Evolutionary conservation across 37 sponge, comb jelly and placozoan genomes (phyloP).

Genomic region (Tethya wilhelma): DNA sequence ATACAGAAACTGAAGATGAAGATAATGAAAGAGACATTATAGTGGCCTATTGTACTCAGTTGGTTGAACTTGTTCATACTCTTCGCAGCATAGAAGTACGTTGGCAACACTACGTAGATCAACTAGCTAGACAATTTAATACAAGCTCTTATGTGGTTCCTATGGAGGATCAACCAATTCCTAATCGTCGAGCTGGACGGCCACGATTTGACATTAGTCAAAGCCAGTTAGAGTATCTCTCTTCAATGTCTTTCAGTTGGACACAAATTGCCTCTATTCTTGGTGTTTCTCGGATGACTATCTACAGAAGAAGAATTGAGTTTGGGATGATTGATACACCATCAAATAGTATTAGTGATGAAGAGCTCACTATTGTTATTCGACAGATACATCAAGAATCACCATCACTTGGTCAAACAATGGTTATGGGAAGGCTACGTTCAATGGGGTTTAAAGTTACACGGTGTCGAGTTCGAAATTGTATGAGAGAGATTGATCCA

Average conservation of each 20-base stretch:
- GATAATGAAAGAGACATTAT: no score
- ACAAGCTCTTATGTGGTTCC: no score
- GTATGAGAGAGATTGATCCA: constrained; percentile 20
- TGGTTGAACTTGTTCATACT: not conserved
- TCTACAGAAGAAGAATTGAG: constrained; percentile 40
- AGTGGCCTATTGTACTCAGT: not conserved
- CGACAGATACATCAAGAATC: constrained; percentile 9
- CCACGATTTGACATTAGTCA: constrained; percentile 14
- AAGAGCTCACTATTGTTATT: not conserved
- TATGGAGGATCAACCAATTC: no score
- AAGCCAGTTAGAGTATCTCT: constrained; percentile 40
- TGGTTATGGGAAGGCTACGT: constrained; percentile 22
- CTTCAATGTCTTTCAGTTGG: constrained; percentile 53
- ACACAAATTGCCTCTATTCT: constrained; percentile 38
- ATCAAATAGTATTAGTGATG: not conserved
- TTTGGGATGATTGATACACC: constrained; percentile 12
- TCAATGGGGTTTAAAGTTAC: constrained; percentile 26
- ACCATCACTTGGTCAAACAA: constrained; percentile 46
- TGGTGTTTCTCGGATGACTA: constrained; percentile 42
- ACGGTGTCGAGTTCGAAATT: not conserved
- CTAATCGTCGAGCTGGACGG: no score
- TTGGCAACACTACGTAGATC: constrained; percentile 36
- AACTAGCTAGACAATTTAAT: no score
- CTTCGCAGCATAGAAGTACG: not conserved
- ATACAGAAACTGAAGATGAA: no score